Evolutionary conservation across 2,113 vertebrate species (phyloP).

Genomic region (Oceanodroma tethys): DNA sequence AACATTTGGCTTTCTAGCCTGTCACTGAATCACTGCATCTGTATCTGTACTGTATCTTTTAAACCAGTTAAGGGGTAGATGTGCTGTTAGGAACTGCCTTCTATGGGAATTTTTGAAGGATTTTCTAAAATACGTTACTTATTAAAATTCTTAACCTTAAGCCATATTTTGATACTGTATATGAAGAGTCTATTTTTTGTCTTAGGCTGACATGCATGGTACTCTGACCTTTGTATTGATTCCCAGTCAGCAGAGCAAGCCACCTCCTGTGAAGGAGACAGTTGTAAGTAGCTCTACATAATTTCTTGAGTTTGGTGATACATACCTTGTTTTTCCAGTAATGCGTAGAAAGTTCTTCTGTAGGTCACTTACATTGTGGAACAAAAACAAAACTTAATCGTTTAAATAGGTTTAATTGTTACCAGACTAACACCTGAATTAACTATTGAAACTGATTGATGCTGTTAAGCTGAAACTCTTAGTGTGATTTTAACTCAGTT

Average conservation of each 20-base stretch:
- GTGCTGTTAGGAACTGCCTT: not conserved
- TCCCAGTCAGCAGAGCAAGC: constrained; percentile 88
- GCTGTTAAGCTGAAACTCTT: not conserved
- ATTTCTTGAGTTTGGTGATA: not conserved
- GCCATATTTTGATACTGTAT: not conserved
- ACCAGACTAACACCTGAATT: not conserved
- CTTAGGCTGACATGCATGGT: constrained; percentile 93
- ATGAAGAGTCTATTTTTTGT: constrained; percentile 8
- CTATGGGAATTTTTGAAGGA: not conserved
- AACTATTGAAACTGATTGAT: not conserved
- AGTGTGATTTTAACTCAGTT: not conserved
- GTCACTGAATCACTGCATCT: not conserved
- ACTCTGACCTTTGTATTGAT: constrained; percentile 93
- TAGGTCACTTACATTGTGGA: not conserved
- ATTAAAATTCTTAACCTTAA: not conserved
- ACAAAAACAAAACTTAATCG: fast-evolving
- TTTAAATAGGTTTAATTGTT: not conserved
- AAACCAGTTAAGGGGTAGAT: not conserved
- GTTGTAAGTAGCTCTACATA: constrained; percentile 82
- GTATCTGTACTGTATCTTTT: not conserved
- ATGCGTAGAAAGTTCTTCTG: not conserved
- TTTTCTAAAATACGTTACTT: not conserved
- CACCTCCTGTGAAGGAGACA: constrained; percentile 83
- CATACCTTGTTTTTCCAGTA: not conserved
- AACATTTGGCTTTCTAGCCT: not conserved